Conservation (phyloP, 2,113 vertebrate genomes). For the Brienomyrus brachyistius region DNA sequence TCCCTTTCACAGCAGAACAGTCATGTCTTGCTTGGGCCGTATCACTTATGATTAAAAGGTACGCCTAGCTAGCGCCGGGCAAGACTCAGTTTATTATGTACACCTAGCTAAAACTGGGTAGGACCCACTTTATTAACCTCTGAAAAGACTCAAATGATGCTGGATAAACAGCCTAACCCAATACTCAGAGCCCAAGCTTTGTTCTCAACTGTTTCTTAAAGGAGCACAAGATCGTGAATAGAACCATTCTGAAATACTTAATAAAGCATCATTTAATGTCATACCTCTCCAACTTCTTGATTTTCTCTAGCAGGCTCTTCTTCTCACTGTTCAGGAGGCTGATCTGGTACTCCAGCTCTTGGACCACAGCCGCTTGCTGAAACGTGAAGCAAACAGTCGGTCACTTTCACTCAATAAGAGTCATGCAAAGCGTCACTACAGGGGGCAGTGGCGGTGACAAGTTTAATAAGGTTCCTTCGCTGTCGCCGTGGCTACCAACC, state of each 20-base stretch:
- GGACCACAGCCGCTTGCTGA: conserved; percentile 78
- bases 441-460: not conserved
- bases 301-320: conserved; percentile 83
- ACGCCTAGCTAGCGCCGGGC: not conserved
- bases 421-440: not conserved
- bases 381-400: conserved; percentile 32
- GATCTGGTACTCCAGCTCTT: conserved; percentile 94
- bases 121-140: not conserved
- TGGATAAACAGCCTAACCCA: not conserved
- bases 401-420: not conserved
- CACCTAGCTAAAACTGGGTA: not conserved
- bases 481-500: too few relatives aligned
- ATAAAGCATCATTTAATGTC: not conserved
- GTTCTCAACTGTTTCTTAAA: not conserved
- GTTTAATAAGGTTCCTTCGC: too few relatives aligned
- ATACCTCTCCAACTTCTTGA: conserved; percentile 88
- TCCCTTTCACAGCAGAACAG: not conserved
- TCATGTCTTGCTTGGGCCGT: not conserved
- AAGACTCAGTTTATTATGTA: not conserved
- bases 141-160: not conserved
- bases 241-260: not conserved
- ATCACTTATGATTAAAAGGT: not conserved
- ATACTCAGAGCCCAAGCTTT: not conserved
- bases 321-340: conserved; percentile 84
- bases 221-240: not conserved